Percentiles rank a stretch among this genome's conserved stretches.
These are phyloP conservation scores for Crossocerus cetratus DNA, from an alignment of 2,888 invertebrate species.

Conservation along the genomic window DNA sequence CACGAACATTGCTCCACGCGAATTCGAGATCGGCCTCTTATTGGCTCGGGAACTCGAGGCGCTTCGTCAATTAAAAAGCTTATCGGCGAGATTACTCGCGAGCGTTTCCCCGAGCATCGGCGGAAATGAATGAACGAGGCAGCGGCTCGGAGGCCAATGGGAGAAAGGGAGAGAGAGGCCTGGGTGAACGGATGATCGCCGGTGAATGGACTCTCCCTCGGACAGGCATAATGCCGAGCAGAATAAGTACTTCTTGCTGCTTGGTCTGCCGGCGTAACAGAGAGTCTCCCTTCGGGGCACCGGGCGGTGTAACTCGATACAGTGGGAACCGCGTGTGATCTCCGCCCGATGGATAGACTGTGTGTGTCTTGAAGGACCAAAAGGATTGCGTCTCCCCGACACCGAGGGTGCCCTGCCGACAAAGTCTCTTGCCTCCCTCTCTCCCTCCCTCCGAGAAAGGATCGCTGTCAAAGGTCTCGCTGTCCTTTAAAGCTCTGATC, in stretches of 20 bases:
- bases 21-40: too few relatives aligned
- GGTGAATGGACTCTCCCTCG: constrained; percentile 70
- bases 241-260: constrained; percentile 41
- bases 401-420: constrained; percentile 58
- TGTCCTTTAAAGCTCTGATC: constrained; percentile 25
- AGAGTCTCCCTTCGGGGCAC: constrained; percentile 54
- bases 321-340: constrained; percentile 74
- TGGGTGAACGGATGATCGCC: constrained; percentile 64
- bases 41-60: too few relatives aligned
- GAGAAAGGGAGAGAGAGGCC: background rate
- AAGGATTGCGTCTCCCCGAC: constrained; percentile 63
- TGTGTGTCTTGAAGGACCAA: constrained; percentile 62
- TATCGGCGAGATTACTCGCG: too few relatives aligned
- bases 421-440: constrained; percentile 33
- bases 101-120: background rate
- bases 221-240: constrained; percentile 60
- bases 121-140: constrained; percentile 43
- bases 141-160: background rate
- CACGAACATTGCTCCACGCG: background rate
- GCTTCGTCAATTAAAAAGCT: constrained; percentile 14
- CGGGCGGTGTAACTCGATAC: constrained; percentile 71
- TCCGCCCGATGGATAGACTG: constrained; percentile 66
- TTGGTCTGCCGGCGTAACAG: constrained; percentile 23
- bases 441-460: constrained; percentile 24
- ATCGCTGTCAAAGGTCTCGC: constrained; percentile 24